phyloP scores from a whole-genome alignment of 2,113 vertebrate species.

The Pseudorasbora parva region DNA sequence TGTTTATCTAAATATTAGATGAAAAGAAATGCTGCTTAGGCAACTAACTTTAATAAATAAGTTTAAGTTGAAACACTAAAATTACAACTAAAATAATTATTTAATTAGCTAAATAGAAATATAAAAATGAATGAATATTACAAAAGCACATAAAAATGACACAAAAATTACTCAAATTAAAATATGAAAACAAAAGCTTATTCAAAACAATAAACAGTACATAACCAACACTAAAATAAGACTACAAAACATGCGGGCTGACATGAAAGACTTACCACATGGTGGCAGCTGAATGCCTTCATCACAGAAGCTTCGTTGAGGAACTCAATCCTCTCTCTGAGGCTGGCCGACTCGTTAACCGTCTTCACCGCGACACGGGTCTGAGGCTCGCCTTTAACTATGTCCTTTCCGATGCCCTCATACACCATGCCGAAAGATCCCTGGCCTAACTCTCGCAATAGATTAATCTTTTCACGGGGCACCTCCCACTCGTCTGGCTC shows the following conservation, averaged over 20 bases:
- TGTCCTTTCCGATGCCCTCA: slow-evolving; percentile 90
- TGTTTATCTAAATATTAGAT: too few species aligned
- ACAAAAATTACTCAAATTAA: background rate
- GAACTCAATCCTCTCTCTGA: slow-evolving; percentile 95
- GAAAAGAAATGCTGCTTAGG: too few species aligned
- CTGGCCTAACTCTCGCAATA: slow-evolving; percentile 91
- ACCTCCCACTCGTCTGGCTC: slow-evolving; percentile 97
- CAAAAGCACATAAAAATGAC: too few species aligned
- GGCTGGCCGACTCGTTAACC: slow-evolving; percentile 91
- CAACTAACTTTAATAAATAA: too few species aligned
- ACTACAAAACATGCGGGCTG: background rate
- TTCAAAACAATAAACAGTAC: too few species aligned
- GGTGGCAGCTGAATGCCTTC: slow-evolving; percentile 97
- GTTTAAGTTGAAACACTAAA: too few species aligned
- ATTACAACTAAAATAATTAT: too few species aligned
- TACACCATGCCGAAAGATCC: slow-evolving; percentile 99
- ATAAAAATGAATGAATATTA: too few species aligned
- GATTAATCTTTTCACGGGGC: slow-evolving; percentile 87
- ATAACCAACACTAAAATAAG: background rate
- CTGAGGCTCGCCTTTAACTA: slow-evolving; percentile 88
- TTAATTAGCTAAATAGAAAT: too few species aligned
- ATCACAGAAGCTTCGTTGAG: slow-evolving; percentile 97
- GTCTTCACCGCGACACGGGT: slow-evolving; percentile 91
- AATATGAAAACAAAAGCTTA: background rate
- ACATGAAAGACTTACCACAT: slow-evolving; percentile 82